Evolutionary conservation across 1,140 invertebrate genomes (phyloP).

Genomic region (Eubasilissa regina): DNA sequence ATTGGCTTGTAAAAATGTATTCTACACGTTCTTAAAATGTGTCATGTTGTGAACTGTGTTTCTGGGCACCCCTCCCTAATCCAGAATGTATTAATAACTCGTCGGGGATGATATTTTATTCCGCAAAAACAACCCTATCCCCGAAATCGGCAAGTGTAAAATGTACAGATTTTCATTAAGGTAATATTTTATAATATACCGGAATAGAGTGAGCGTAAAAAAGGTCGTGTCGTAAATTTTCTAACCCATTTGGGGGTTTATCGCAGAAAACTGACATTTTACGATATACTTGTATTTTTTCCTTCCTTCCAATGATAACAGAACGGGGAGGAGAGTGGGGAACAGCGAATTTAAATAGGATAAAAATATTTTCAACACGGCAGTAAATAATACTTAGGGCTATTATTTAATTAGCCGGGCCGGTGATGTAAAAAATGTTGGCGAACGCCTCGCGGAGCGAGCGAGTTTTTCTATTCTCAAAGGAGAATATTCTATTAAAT

Average conservation of each 20-base stretch:
- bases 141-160: constrained; percentile 59
- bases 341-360: constrained; percentile 42
- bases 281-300: constrained; percentile 51
- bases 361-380: constrained; percentile 53
- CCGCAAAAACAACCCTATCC: constrained; percentile 47
- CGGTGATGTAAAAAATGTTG: constrained; percentile 55
- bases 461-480: constrained; percentile 59
- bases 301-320: constrained; percentile 25
- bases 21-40: background rate
- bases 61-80: constrained; percentile 37
- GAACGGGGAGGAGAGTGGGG: background rate
- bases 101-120: constrained; percentile 48
- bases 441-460: too few relatives aligned
- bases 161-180: constrained; percentile 61
- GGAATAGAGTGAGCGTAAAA: constrained; percentile 58
- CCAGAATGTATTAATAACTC: constrained; percentile 50
- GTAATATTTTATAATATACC: constrained; percentile 61
- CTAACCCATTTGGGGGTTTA: constrained; percentile 55
- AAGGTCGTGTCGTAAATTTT: constrained; percentile 58
- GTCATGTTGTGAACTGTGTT: constrained; percentile 8
- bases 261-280: constrained; percentile 60
- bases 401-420: constrained; percentile 59
- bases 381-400: constrained; percentile 59
- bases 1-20: constrained; percentile 12
- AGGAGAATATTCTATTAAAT: constrained; percentile 59